A percentile compares a stretch with the other conserved stretches of the same genome.
Evolutionary conservation across 2,888 invertebrate species (phyloP).

Genomic region (Cosmorhoe ocellata): DNA sequence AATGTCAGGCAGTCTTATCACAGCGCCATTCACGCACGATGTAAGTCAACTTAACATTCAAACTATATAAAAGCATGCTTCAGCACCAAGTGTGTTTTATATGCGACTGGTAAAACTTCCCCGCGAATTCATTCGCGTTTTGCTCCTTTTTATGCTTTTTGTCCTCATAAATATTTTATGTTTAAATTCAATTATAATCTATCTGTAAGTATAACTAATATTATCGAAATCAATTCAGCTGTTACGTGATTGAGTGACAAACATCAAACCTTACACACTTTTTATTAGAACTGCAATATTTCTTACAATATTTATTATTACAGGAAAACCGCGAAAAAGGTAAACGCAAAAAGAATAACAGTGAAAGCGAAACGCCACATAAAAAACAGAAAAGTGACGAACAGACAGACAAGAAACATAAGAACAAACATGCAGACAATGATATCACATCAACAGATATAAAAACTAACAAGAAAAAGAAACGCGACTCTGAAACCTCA

Average conservation of each 20-base stretch:
- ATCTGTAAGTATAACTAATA: too few species aligned
- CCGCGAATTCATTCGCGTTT: too few species aligned
- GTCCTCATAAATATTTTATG: too few species aligned
- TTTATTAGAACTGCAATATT: too few species aligned
- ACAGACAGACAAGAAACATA: slow-evolving; percentile 28
- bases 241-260: too few species aligned
- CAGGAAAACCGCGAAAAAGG: slow-evolving; percentile 44
- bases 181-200: too few species aligned
- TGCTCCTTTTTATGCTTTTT: too few species aligned
- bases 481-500: slow-evolving; percentile 26
- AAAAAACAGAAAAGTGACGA: slow-evolving; percentile 26
- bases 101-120: too few species aligned
- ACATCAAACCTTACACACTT: too few species aligned
- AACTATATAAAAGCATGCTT: too few species aligned
- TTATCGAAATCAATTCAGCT: too few species aligned
- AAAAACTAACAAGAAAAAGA: slow-evolving; percentile 21
- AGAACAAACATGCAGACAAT: slow-evolving; percentile 20
- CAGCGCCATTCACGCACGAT: slow-evolving; percentile 49
- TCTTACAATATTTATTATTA: slow-evolving; percentile 11
- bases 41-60: slow-evolving; percentile 52
- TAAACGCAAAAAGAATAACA: slow-evolving; percentile 42
- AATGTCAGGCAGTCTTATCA: slow-evolving; percentile 69
- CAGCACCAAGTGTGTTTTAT: too few species aligned
- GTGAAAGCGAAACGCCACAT: slow-evolving; percentile 31
- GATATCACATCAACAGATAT: slow-evolving; percentile 13